Evolutionary conservation across 1,140 invertebrate species (phyloP), one percentile per base, ranked within the genome.

Genomic region (Temnothorax longispinosus): DNA sequence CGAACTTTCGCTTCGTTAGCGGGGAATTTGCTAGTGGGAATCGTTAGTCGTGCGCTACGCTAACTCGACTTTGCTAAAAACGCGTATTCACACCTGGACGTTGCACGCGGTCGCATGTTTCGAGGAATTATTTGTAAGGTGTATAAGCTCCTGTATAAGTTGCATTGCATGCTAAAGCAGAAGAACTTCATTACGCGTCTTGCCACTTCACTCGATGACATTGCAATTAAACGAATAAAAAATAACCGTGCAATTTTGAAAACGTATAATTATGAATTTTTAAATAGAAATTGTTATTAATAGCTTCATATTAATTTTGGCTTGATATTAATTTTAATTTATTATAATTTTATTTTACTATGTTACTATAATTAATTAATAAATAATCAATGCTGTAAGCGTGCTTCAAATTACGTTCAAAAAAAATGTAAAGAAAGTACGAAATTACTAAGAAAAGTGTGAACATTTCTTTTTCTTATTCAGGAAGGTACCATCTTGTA

Each of bases 1-100:
- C 80, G 58, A 85, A 67, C 41, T 85, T 52, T 64, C 21, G 21
- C 84, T 85, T 85, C 62, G 75, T 84, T 84, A 84, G 69, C 54
- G 35, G 54, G n/a, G 44, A 84, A 84, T 74, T 47, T 44, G 41
- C 54, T 27, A 27, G 69, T 38, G 80, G n/a, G 27, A 74, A 62
- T 84, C 69, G 80, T 56, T 84, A 38, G 21, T 62, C 54, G 54
- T 8, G n/a, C 41, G 15, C 15, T 10, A 32, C 11, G 21, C 21
- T 35, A 72, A 82, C 27, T 56, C 52, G 11, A 44, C n/a, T 84
- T 44, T 2, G 4, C 54, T 27, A 6, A 21, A 74, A 74, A 62
- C 8, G 41, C 54, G n/a, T 38, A 18, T 44, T 74, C 69, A 13
- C 69, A 58, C 32, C 54, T 47, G 52, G 21, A 27, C 18, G n/a